Conservation (phyloP, 2,797 vertebrate species). For the Yasuhikotakia modesta region DNA sequence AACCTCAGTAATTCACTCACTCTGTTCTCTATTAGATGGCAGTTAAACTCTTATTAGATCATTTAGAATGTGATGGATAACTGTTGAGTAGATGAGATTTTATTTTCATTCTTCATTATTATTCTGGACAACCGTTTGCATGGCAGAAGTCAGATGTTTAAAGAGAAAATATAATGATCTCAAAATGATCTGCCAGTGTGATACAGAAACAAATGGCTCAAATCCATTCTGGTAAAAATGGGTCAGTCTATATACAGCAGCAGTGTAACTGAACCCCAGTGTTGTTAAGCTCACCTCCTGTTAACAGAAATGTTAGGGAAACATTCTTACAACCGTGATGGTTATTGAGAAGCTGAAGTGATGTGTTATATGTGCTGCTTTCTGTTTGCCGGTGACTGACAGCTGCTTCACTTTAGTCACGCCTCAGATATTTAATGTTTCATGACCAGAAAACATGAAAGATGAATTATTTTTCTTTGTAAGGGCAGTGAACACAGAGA, state of each 20-base stretch:
- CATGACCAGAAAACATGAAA: constrained; percentile 68
- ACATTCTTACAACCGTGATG: not conserved
- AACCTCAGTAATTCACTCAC: constrained; percentile 24
- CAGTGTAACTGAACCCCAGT: no score
- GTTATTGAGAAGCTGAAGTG: no score
- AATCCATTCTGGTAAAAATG: not conserved
- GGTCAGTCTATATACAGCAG: constrained; percentile 14
- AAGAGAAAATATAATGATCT: not conserved
- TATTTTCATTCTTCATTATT: not conserved
- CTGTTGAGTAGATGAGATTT: not conserved
- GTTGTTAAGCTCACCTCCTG: not conserved
- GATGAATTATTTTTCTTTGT: constrained; percentile 59
- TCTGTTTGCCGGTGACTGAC: not conserved
- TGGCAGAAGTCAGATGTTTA: no score
- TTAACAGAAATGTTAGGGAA: not conserved
- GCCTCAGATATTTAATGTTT: constrained; percentile 62
- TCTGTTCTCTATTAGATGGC: constrained; percentile 13
- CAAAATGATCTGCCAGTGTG: not conserved
- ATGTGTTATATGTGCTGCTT: not conserved
- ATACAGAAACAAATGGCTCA: constrained; percentile 3
- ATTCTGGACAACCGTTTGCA: not conserved
- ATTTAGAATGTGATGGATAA: no score
- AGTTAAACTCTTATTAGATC: no score
- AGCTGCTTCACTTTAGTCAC: constrained; percentile 63
- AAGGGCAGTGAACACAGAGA: not conserved